These are phyloP conservation scores for Drosophila paranaensis DNA, from an alignment of 2,888 invertebrate species.

Conservation along the genomic window DNA sequence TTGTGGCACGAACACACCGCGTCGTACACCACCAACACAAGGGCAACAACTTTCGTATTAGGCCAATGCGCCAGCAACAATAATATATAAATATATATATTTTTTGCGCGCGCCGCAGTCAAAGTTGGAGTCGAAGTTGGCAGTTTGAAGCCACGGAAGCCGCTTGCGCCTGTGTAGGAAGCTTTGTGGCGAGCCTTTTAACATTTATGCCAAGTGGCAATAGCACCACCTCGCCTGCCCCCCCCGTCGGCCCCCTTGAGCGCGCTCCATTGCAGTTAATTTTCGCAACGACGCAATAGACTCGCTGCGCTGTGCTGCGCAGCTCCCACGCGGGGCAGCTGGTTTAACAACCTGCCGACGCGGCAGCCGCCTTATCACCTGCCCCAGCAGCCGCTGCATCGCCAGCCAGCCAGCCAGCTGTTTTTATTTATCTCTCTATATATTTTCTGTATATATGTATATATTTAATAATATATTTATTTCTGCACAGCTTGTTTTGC, in stretches of 20 bases:
- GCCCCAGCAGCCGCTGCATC: slow-evolving; percentile 23
- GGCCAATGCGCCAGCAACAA: slow-evolving; percentile 52
- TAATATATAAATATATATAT: background rate
- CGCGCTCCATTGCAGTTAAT: slow-evolving; percentile 65
- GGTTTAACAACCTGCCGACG: slow-evolving; percentile 67
- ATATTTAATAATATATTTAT: slow-evolving; percentile 48
- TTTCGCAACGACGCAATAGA: slow-evolving; percentile 80
- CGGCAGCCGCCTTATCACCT: slow-evolving; percentile 61
- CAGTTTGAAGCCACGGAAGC: slow-evolving; percentile 51
- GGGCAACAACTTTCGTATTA: slow-evolving; percentile 78
- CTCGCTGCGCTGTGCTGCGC: slow-evolving; percentile 22
- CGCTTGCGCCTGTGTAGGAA: slow-evolving; percentile 59
- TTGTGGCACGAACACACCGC: slow-evolving; percentile 65
- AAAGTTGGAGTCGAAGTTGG: slow-evolving; percentile 18
- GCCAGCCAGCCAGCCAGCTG: slow-evolving; percentile 55
- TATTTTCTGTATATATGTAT: background rate
- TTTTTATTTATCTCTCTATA: slow-evolving; percentile 27
- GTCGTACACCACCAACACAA: slow-evolving; percentile 67
- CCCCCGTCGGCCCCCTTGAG: background rate
- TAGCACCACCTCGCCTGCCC: background rate
- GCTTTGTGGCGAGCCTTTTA: slow-evolving; percentile 71
- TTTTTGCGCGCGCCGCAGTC: slow-evolving; percentile 19
- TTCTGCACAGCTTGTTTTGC: slow-evolving; percentile 41
- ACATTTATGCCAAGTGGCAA: slow-evolving; percentile 62
- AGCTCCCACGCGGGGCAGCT: slow-evolving; percentile 72